Conservation (phyloP, 2,888 invertebrate genomes). For the Lasiommata megera region DNA sequence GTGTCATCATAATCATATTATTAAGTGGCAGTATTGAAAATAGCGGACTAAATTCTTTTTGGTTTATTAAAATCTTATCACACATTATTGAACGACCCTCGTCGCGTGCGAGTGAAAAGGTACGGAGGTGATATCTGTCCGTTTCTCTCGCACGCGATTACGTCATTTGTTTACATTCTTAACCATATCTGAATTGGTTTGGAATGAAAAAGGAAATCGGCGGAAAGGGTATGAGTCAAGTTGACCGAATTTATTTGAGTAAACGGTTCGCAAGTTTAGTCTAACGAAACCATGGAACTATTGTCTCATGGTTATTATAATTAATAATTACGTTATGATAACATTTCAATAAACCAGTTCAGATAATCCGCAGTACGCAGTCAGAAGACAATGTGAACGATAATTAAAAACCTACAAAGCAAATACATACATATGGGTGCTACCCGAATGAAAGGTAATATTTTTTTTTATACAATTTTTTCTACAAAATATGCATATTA, state of each 20-base stretch:
- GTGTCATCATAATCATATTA: conserved; percentile 20
- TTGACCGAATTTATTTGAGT: no score
- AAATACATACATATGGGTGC: conserved; percentile 2
- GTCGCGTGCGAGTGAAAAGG: no score
- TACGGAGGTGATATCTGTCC: no score
- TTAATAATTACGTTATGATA: no score
- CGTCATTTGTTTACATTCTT: no score
- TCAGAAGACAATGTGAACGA: conserved; percentile 10
- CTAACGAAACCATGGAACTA: no score
- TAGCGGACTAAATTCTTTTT: conserved; percentile 7
- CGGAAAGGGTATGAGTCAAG: no score
- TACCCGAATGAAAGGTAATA: conserved; percentile 1
- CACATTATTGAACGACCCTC: neutral
- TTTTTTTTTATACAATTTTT: conserved; percentile 14
- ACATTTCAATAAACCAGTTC: neutral
- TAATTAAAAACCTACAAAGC: neutral
- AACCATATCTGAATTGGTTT: no score
- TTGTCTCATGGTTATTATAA: no score
- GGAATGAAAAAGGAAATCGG: no score
- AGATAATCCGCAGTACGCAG: neutral
- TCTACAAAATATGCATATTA: conserved; percentile 31
- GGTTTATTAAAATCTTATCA: conserved; percentile 9
- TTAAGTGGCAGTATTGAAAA: conserved; percentile 29
- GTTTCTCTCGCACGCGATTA: no score
- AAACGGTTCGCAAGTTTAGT: no score